Evolutionary conservation across 2,113 vertebrate species (phyloP), one percentile per base, ranked within the genome.

Genomic region (Setophaga kirtlandii): DNA sequence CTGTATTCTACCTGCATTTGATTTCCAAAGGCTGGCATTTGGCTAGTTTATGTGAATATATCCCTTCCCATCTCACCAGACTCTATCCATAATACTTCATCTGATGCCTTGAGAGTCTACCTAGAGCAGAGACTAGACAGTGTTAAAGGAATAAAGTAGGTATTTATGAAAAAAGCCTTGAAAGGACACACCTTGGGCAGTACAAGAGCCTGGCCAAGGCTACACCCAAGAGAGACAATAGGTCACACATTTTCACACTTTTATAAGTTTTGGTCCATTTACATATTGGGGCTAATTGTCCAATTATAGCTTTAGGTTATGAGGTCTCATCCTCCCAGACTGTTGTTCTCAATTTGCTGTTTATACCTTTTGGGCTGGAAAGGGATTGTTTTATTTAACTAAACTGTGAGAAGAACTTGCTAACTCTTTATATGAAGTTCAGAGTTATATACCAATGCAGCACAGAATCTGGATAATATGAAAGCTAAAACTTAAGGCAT

Each of bases 161-260:
- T 17, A 6, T 53, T 53, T 78, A 9, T 42, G 28, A 10, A 23
- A 49, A 42, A 64, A 11, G 19, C 24, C 37, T 53, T 53, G 18
- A 28, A 28, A 53, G 31, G 24, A 11, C 17, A n/a, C 30, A 33
- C 24, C 30, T 41, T n/a, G 59, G 47, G 37, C 13, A 42, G 47
- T 17, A 22, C 18, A 28, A n/a, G 59, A n/a, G 47, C 22, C 30
- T 10, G 37, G 14, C 37, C 0, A 1, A 15, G 46, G 46, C 28
- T 41, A 20, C 8, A 12, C 46, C 10, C 59, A n/a, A n/a, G 47
- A n/a, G 21, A 6, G 25, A 75, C 2, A 3, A 4, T 0, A 0
- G 8, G 4, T 52, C 30, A 28, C 2, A 3, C 2, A 4, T 63
- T 52, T 41, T 50, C 30, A 63, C 35, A 33, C 59, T 78, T 52